phyloP scores from a whole-genome alignment of 2,113 vertebrate species.

The Galemys pyrenaicus region DNA sequence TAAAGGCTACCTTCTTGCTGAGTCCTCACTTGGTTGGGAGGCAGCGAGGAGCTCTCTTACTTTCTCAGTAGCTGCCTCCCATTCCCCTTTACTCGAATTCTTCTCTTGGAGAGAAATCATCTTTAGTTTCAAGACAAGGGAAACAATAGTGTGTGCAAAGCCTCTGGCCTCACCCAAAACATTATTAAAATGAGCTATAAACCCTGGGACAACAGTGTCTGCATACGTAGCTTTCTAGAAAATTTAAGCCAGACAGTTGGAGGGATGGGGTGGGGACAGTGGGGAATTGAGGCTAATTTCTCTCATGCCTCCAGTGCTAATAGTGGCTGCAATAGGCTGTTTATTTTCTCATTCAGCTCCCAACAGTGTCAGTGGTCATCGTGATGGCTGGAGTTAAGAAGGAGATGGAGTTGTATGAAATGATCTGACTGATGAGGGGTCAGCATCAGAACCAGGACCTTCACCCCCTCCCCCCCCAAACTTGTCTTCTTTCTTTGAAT shows the following conservation, averaged over 20 bases:
- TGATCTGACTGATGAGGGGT: not conserved
- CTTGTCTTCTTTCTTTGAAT: not conserved
- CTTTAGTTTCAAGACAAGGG: slow-evolving; percentile 63
- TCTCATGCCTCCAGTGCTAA: not conserved
- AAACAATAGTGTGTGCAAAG: slow-evolving; percentile 51
- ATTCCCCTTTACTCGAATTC: not conserved
- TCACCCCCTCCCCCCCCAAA: not conserved
- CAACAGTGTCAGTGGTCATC: fast-evolving
- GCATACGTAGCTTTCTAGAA: slow-evolving; percentile 67
- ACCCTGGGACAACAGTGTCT: slow-evolving; percentile 79
- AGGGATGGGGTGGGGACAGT: not conserved
- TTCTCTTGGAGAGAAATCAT: slow-evolving; percentile 54
- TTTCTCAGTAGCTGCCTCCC: not conserved
- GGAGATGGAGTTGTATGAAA: not conserved
- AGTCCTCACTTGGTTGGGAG: too few relatives aligned
- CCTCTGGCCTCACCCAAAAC: slow-evolving; percentile 70
- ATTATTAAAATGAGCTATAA: slow-evolving; percentile 83
- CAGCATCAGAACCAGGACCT: not conserved
- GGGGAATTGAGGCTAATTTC: not conserved
- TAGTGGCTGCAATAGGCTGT: not conserved
- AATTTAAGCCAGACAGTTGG: slow-evolving; percentile 46
- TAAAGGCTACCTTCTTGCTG: too few relatives aligned
- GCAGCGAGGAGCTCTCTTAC: not conserved
- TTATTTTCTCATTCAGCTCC: not conserved
- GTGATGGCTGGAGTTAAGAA: too few relatives aligned